Evolutionary conservation across 2,888 invertebrate genomes (phyloP), one percentile per base, ranked within the genome.

Genomic region (Latheticus oryzae): DNA sequence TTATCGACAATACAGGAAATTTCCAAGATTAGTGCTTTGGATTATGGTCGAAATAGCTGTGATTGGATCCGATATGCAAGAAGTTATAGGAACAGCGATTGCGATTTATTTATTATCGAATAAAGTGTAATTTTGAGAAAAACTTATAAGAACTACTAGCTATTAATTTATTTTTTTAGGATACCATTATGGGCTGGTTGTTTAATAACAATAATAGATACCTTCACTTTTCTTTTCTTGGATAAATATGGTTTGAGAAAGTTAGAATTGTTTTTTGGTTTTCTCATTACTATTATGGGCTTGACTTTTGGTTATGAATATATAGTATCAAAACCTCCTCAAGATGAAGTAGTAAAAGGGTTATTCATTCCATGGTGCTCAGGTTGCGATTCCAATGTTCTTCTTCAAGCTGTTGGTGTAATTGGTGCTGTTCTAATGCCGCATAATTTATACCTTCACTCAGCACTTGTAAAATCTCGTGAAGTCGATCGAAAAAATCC

Each of bases 11-110:
- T 94, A 94, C 73, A 89, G 87, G 65, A 84, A 80, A 65, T 65
- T 88, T 26, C 93, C 93, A 0, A 83, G 93, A 50, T 71, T 91
- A 43, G 79, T 91, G 58, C 80, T 94, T 15, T 95, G 93, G 93
- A 83, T 94, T 42, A 93, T 94, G 93, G 86, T 92, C 51, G 94
- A 95, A 80, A 88, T 95, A 55, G 94, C 94, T 2, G 93, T 95
- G 65, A 93, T 95, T 68, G 93, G 93, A 17, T 89, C 90, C 40
- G 93, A 93, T 74, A 93, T 93, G 89, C 93, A 94, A 78, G 93
- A 94, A 82, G 93, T 94, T 30, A 94, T 95, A 67, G 94, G 94
- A 62, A 93, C 94, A 3, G 89, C 93, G 1, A 91, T 93, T 68
- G 93, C 94, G 5, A 83, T 95, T 63, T 91, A 89, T 76, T 81